Conservation (phyloP, 2,113 vertebrate genomes). For the Limnothrissa miodon region DNA sequence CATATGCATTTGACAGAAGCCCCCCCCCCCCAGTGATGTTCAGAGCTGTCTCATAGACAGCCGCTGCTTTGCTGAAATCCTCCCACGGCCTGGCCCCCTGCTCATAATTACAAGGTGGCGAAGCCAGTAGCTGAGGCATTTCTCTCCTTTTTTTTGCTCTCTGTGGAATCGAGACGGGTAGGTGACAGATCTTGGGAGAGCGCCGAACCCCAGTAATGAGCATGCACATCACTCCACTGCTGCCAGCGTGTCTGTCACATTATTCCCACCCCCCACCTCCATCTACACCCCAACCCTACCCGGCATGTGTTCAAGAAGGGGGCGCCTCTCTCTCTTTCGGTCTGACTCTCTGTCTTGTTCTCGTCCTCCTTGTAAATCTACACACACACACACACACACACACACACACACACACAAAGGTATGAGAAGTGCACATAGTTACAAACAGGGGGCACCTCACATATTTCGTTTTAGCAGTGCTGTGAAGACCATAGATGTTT, state of each 20-base stretch:
- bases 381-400: too few relatives aligned
- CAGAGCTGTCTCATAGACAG: background rate
- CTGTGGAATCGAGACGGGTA: background rate
- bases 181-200: constrained; percentile 3
- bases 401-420: constrained; percentile 9
- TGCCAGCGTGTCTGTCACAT: background rate
- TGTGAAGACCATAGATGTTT: too few relatives aligned
- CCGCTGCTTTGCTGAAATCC: background rate
- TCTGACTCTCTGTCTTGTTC: background rate
- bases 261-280: background rate
- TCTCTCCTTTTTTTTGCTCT: background rate
- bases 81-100: background rate
- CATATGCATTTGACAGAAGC: background rate
- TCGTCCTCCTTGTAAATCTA: background rate
- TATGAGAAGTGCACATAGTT: background rate
- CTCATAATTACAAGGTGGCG: constrained; percentile 16
- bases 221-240: background rate
- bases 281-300: background rate
- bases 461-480: too few relatives aligned
- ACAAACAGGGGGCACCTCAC: too few relatives aligned
- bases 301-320: background rate
- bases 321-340: background rate
- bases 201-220: background rate
- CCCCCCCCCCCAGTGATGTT: background rate
- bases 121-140: constrained; percentile 6